These are phyloP conservation scores for Ctenicera cuprea DNA, from an alignment of 2,888 invertebrate genomes.

Conservation along the genomic window DNA sequence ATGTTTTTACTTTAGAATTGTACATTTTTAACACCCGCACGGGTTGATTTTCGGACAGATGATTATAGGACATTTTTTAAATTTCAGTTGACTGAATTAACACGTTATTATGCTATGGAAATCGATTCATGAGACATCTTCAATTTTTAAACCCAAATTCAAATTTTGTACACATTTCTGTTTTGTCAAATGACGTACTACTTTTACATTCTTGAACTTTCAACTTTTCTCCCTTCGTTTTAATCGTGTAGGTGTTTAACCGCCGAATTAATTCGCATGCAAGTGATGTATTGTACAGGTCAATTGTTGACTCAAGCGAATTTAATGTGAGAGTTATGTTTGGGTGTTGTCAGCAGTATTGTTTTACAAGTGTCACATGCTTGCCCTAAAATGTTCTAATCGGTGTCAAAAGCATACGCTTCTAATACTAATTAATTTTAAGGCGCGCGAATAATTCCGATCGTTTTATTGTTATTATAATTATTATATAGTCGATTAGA, in stretches of 20 bases:
- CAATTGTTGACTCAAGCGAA: slow-evolving; percentile 22
- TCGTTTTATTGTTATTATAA: slow-evolving; percentile 7
- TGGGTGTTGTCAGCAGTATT: slow-evolving; percentile 24
- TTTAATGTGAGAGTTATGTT: slow-evolving; percentile 27
- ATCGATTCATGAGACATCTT: too few species aligned
- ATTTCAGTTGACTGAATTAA: too few species aligned
- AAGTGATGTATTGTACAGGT: slow-evolving; percentile 1
- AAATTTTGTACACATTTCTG: too few species aligned
- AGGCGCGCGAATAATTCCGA: background rate
- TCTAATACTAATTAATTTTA: slow-evolving; percentile 9
- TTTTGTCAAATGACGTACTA: too few species aligned
- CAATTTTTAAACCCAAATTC: too few species aligned
- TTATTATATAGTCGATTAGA: slow-evolving; percentile 23
- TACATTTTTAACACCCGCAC: too few species aligned
- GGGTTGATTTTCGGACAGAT: too few species aligned
- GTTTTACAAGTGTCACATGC: slow-evolving; percentile 8
- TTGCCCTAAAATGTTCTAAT: slow-evolving; percentile 19
- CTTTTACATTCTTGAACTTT: background rate
- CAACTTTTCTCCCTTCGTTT: background rate
- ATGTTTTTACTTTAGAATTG: too few species aligned
- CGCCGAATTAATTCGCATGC: background rate
- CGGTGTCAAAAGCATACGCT: slow-evolving; percentile 5
- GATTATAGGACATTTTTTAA: too few species aligned
- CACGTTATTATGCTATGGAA: too few species aligned
- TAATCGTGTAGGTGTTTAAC: background rate